Evolutionary conservation across 1,140 invertebrate species (phyloP).

Genomic region (Samia ricini): DNA sequence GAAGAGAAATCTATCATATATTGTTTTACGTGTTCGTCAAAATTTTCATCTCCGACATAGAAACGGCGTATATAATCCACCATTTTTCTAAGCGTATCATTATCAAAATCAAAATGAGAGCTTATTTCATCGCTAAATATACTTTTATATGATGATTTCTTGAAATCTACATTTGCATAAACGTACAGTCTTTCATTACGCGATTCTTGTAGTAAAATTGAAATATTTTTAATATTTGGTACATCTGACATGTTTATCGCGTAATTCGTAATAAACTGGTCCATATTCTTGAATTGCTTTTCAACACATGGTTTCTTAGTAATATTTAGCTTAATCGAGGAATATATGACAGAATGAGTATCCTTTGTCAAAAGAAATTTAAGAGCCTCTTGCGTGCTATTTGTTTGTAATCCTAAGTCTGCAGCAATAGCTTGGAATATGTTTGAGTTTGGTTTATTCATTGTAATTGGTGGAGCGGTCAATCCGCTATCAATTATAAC

Average conservation of each 20-base stretch:
- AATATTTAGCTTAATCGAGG: slow-evolving; percentile 9
- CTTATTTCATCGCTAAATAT: background rate
- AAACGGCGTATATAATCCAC: slow-evolving; percentile 22
- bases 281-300: slow-evolving; percentile 25
- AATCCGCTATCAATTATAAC: slow-evolving; percentile 35
- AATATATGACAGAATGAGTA: slow-evolving; percentile 21
- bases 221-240: slow-evolving; percentile 21
- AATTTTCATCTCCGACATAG: slow-evolving; percentile 33
- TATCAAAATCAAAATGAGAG: slow-evolving; percentile 16
- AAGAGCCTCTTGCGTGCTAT: slow-evolving; percentile 21
- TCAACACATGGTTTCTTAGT: slow-evolving; percentile 26
- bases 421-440: slow-evolving; percentile 23
- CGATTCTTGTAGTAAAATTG: slow-evolving; percentile 25
- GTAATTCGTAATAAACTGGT: background rate
- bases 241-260: slow-evolving; percentile 4
- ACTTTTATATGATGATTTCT: background rate
- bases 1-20: slow-evolving; percentile 17
- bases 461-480: background rate
- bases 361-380: slow-evolving; percentile 20
- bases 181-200: slow-evolving; percentile 17
- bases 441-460: slow-evolving; percentile 2
- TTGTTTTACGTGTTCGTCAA: slow-evolving; percentile 15
- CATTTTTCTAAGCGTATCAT: slow-evolving; percentile 17
- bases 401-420: slow-evolving; percentile 23
- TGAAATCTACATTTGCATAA: slow-evolving; percentile 13